Percentiles rank a stretch among this genome's conserved stretches.
These are phyloP conservation scores for Muschampia plurimacula DNA, from an alignment of 2,888 invertebrate genomes.

Conservation along the genomic window DNA sequence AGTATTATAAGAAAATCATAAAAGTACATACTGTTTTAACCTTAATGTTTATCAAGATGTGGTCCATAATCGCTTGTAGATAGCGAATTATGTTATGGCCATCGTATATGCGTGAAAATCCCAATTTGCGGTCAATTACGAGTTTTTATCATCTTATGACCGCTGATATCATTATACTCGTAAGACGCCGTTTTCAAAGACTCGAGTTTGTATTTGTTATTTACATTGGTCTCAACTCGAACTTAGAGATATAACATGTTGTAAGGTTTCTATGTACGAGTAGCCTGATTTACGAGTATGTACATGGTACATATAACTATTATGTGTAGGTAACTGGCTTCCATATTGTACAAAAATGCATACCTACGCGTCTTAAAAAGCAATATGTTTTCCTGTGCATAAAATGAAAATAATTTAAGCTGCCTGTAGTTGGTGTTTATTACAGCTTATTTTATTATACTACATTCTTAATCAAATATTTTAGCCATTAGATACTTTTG, in stretches of 20 bases:
- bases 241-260: conserved; percentile 1
- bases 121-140: conserved; percentile 21
- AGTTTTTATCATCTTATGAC: conserved; percentile 28
- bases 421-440: too few relatives aligned
- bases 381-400: too few relatives aligned
- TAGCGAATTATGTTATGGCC: not conserved
- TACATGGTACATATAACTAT: too few relatives aligned
- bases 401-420: too few relatives aligned
- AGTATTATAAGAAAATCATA: not conserved
- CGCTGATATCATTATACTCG: conserved; percentile 19
- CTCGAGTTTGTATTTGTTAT: conserved; percentile 15
- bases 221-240: not conserved
- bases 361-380: too few relatives aligned
- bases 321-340: too few relatives aligned
- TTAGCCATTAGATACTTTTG: too few relatives aligned
- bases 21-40: not conserved
- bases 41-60: not conserved
- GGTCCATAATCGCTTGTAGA: conserved; percentile 11
- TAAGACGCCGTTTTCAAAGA: conserved; percentile 11
- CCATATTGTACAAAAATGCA: too few relatives aligned
- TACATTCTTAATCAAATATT: too few relatives aligned
- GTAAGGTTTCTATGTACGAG: conserved; percentile 2
- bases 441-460: too few relatives aligned
- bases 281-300: too few relatives aligned
- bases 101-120: conserved; percentile 19